Conservation (phyloP, 92 coral and sea anemone species). For the Palythoa caribaeorum region DNA sequence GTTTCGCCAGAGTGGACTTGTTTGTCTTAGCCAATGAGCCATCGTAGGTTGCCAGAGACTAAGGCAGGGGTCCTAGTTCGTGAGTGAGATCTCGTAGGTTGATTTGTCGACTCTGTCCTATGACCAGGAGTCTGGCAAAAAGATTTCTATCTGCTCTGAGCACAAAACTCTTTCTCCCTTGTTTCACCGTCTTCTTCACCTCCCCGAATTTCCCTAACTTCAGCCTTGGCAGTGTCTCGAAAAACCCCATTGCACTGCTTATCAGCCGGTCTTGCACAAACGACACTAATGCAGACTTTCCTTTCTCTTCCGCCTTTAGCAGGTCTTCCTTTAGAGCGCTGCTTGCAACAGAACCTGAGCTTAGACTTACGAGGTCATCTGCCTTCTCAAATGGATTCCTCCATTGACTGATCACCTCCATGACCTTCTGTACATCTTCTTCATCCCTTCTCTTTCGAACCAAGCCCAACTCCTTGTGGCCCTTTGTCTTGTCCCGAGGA, state of each 20-base stretch:
- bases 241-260: constrained; percentile 54
- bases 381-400: constrained; percentile 65
- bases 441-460: constrained; percentile 61
- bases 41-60: constrained; percentile 68
- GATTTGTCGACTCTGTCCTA: constrained; percentile 67
- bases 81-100: constrained; percentile 58
- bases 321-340: constrained; percentile 54
- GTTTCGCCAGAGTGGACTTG: too few species aligned
- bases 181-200: neutral
- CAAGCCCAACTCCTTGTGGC: constrained; percentile 22
- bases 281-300: constrained; percentile 40
- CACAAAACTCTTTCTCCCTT: neutral
- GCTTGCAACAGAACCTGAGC: constrained; percentile 67
- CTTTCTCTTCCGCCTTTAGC: constrained; percentile 61
- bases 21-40: too few species aligned
- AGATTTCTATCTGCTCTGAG: constrained; percentile 65
- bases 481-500: neutral
- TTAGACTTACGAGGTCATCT: constrained; percentile 63
- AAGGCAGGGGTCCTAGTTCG: constrained; percentile 73
- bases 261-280: constrained; percentile 56
- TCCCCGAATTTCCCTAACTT: constrained; percentile 66
- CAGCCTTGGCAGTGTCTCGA: constrained; percentile 65
- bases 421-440: constrained; percentile 52
- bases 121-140: constrained; percentile 65
- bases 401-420: constrained; percentile 61